Conservation (phyloP, 2,797 vertebrate genomes). For the Aplochiton taeniatus region DNA sequence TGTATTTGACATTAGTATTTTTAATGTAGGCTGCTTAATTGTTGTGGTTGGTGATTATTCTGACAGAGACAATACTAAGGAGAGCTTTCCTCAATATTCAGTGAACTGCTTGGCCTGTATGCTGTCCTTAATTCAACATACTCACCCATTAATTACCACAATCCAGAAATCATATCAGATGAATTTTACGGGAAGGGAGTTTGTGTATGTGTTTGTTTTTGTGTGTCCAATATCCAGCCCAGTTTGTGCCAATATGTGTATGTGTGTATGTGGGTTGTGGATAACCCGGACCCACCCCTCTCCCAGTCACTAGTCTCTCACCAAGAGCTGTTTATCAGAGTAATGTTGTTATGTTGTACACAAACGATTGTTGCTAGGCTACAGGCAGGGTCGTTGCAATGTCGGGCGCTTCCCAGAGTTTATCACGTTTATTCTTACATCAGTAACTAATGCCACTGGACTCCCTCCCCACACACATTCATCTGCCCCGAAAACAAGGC, state of each 20-base stretch:
- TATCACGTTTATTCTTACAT: slow-evolving; percentile 54
- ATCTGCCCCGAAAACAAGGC: neutral
- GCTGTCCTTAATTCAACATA: too few species aligned
- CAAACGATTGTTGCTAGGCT: slow-evolving; percentile 61
- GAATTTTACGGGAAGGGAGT: neutral
- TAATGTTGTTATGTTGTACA: slow-evolving; percentile 73
- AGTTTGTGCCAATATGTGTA: neutral
- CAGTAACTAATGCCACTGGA: slow-evolving; percentile 32
- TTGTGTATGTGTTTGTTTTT: slow-evolving; percentile 13
- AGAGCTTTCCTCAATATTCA: too few species aligned
- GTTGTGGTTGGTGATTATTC: too few species aligned
- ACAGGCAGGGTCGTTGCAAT: slow-evolving; percentile 42
- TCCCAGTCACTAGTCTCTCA: slow-evolving; percentile 33
- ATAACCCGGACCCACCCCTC: neutral
- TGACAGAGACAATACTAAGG: too few species aligned
- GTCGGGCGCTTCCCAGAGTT: slow-evolving; percentile 52
- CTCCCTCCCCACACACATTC: slow-evolving; percentile 19
- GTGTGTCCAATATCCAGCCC: neutral
- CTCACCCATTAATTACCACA: too few species aligned
- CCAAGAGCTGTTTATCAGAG: slow-evolving; percentile 44
- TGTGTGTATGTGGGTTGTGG: neutral
- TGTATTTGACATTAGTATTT: too few species aligned
- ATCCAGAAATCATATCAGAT: too few species aligned
- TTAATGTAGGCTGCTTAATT: too few species aligned
- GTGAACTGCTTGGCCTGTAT: too few species aligned